These are phyloP conservation scores for Oncorhynchus nerka DNA, from an alignment of 2,113 vertebrate genomes.

Conservation along the genomic window DNA sequence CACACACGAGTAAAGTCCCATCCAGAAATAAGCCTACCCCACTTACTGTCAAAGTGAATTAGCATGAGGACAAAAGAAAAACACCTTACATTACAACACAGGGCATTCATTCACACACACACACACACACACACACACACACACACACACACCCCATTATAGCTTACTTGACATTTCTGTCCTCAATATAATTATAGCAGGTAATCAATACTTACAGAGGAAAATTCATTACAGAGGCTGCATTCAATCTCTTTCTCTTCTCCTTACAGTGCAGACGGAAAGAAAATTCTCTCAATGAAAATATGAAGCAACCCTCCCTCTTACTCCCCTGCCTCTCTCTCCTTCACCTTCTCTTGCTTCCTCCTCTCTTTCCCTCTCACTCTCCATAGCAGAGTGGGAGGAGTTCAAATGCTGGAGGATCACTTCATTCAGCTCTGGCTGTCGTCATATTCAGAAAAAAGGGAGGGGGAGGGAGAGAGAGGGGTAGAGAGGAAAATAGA, in stretches of 20 bases:
- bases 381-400: constrained; percentile 47
- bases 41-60: too few relatives aligned
- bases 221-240: constrained; percentile 37
- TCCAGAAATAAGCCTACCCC: too few relatives aligned
- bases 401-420: constrained; percentile 61
- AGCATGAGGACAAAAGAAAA: too few relatives aligned
- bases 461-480: constrained; percentile 8
- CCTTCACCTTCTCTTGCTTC: constrained; percentile 32
- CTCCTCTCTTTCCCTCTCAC: constrained; percentile 29
- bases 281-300: constrained; percentile 55
- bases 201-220: constrained; percentile 64
- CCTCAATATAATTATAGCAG: constrained; percentile 14
- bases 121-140: not conserved
- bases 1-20: too few relatives aligned
- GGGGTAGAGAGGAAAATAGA: not conserved
- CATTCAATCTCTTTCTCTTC: constrained; percentile 35
- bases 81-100: too few relatives aligned
- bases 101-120: not conserved
- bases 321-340: constrained; percentile 25
- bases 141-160: not conserved
- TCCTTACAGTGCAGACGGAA: constrained; percentile 40
- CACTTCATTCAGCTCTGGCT: constrained; percentile 65
- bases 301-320: constrained; percentile 3
- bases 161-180: not conserved
- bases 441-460: constrained; percentile 56